Conservation (phyloP, 2,113 vertebrate genomes). For the Gymnocephalus cernua region DNA sequence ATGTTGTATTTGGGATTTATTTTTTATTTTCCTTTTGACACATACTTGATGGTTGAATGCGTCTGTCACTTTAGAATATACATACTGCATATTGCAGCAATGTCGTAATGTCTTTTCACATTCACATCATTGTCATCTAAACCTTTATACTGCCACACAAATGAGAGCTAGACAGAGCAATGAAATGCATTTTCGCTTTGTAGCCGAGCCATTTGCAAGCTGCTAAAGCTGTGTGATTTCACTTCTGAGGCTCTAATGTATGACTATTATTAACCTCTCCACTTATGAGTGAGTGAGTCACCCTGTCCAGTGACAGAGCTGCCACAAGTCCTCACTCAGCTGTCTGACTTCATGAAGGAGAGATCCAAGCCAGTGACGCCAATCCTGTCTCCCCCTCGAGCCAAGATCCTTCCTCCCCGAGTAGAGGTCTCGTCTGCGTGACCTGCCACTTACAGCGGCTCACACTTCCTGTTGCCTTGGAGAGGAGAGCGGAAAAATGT, state of each 20-base stretch:
- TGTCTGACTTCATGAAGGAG: conserved; percentile 71
- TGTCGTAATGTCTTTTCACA: conserved; percentile 4
- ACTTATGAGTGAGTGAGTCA: conserved; percentile 75
- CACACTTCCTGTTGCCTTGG: conserved; percentile 55
- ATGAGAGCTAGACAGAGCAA: background rate
- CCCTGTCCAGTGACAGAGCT: conserved; percentile 71
- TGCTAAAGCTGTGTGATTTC: conserved; percentile 58
- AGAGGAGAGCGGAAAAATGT: conserved; percentile 30
- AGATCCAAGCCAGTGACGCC: conserved; percentile 78
- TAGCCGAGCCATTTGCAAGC: conserved; percentile 33
- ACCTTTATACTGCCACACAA: conserved; percentile 18
- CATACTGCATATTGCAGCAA: background rate
- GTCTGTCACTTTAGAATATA: conserved; percentile 17
- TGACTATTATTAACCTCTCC: conserved; percentile 78
- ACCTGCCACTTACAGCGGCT: conserved; percentile 65
- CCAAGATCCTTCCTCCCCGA: conserved; percentile 64
- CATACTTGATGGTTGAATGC: conserved; percentile 6
- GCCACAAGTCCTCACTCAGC: conserved; percentile 76
- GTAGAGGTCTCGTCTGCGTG: conserved; percentile 46
- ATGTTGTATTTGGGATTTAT: conserved; percentile 18
- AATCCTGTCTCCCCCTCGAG: conserved; percentile 57
- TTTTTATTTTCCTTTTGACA: conserved; percentile 20
- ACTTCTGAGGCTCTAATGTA: conserved; percentile 62
- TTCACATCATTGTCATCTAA: background rate
- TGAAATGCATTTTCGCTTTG: conserved; percentile 23